Percentiles rank a stretch among this genome's conserved stretches.
Evolutionary conservation across 1,140 invertebrate genomes (phyloP).

Genomic region (Octopus bimaculoides): DNA sequence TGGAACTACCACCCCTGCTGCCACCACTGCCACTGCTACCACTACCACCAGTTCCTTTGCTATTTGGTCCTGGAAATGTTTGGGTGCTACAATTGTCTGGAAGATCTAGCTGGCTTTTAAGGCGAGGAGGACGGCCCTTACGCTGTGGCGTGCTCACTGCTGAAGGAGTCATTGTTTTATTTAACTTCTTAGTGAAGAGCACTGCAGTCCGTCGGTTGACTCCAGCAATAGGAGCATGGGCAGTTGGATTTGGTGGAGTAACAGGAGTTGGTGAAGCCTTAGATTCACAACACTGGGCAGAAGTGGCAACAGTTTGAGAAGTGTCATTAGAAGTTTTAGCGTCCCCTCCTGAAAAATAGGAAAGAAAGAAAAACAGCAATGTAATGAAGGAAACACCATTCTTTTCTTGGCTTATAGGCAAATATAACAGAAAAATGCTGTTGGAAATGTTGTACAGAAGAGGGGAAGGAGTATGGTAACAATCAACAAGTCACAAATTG

Average conservation of each 20-base stretch:
- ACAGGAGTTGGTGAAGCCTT: constrained; percentile 30
- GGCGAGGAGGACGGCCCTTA: constrained; percentile 25
- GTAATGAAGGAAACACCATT: constrained; percentile 8
- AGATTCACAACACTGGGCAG: constrained; percentile 24
- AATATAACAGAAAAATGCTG: not conserved
- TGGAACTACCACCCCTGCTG: constrained; percentile 14
- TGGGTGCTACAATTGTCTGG: constrained; percentile 36
- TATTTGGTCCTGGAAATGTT: constrained; percentile 28
- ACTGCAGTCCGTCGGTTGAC: constrained; percentile 82
- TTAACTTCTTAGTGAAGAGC: constrained; percentile 75
- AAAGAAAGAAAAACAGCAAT: constrained; percentile 4
- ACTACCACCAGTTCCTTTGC: constrained; percentile 19
- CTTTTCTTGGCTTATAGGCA: constrained; percentile 9
- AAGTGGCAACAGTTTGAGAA: not conserved
- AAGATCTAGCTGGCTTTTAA: constrained; percentile 17
- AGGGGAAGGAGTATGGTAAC: too few relatives aligned
- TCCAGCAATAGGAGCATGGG: constrained; percentile 57
- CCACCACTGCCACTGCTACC: not conserved
- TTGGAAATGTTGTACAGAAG: not conserved
- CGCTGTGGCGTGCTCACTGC: constrained; percentile 22
- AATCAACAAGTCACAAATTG: too few relatives aligned
- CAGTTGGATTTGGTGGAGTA: constrained; percentile 25
- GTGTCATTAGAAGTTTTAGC: constrained; percentile 14
- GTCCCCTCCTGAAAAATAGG: constrained; percentile 20
- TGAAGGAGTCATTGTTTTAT: constrained; percentile 21